Conservation (phyloP, 2,797 vertebrate genomes). For the Melanotaenia trifasciata region DNA sequence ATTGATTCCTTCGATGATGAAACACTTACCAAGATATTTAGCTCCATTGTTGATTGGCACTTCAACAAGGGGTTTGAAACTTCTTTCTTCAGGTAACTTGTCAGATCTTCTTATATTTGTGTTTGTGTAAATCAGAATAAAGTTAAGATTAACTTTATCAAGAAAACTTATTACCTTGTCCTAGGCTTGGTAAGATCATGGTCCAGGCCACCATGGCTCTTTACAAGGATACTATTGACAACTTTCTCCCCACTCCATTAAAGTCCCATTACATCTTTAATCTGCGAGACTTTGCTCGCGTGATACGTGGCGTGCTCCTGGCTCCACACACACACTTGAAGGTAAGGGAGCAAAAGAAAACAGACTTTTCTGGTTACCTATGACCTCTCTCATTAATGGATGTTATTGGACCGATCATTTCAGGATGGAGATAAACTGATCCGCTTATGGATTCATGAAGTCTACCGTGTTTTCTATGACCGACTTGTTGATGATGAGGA, state of each 20-base stretch:
- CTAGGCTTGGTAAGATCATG: slow-evolving; percentile 89
- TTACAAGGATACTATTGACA: slow-evolving; percentile 88
- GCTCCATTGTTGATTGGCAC: slow-evolving; percentile 92
- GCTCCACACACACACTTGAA: slow-evolving; percentile 91
- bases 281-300: slow-evolving; percentile 92
- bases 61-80: slow-evolving; percentile 90
- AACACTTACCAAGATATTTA: slow-evolving; percentile 90
- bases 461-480: slow-evolving; percentile 95
- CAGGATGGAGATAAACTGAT: slow-evolving; percentile 92
- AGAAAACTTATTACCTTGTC: slow-evolving; percentile 8
- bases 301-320: slow-evolving; percentile 91
- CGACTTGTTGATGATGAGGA: slow-evolving; percentile 89
- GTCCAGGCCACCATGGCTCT: slow-evolving; percentile 91
- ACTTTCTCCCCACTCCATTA: slow-evolving; percentile 93
- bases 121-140: background rate
- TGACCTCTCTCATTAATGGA: background rate
- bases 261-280: slow-evolving; percentile 98
- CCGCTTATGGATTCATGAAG: slow-evolving; percentile 94
- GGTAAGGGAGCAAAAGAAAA: slow-evolving; percentile 72
- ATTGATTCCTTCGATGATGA: slow-evolving; percentile 92
- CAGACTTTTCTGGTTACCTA: background rate
- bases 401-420: slow-evolving; percentile 14
- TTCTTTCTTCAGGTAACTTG: slow-evolving; percentile 85
- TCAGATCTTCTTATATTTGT: slow-evolving; percentile 5
- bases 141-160: background rate